Conservation (phyloP, 1,140 invertebrate species). For the Megathymus violae region DNA sequence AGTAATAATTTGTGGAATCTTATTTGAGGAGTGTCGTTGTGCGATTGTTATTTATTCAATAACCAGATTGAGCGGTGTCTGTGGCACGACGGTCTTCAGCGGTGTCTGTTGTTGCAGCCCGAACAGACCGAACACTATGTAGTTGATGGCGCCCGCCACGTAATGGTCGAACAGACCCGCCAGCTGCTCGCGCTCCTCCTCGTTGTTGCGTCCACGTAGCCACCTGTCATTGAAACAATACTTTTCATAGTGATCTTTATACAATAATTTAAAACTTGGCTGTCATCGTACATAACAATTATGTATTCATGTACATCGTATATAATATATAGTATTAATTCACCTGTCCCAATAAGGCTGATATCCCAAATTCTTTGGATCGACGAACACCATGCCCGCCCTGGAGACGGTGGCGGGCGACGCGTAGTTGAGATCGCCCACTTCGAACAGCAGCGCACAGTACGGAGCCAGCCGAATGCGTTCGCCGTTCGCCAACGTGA, state of each 20-base stretch:
- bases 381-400: slow-evolving; percentile 97
- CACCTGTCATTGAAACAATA: slow-evolving; percentile 52
- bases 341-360: slow-evolving; percentile 93
- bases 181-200: slow-evolving; percentile 84
- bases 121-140: slow-evolving; percentile 90
- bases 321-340: too few species aligned
- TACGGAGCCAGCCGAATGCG: slow-evolving; percentile 91
- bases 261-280: too few species aligned
- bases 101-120: slow-evolving; percentile 89
- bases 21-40: too few species aligned
- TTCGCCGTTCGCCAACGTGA: slow-evolving; percentile 96
- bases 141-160: slow-evolving; percentile 87
- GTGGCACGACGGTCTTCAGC: slow-evolving; percentile 91
- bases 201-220: slow-evolving; percentile 84
- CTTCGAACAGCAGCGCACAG: slow-evolving; percentile 95
- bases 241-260: too few species aligned
- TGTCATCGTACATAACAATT: too few species aligned
- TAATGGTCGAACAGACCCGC: slow-evolving; percentile 89
- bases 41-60: not conserved
- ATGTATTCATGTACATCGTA: too few species aligned
- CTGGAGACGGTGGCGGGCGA: slow-evolving; percentile 96
- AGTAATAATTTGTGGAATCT: too few species aligned
- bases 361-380: slow-evolving; percentile 94
- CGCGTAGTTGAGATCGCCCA: slow-evolving; percentile 94
- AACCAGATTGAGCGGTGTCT: slow-evolving; percentile 94